A percentile compares a stretch with the other conserved stretches of the same genome.
These are phyloP conservation scores for Drosophila aff. DNA, from an alignment of 1,140 invertebrate species.

Conservation along the genomic window DNA sequence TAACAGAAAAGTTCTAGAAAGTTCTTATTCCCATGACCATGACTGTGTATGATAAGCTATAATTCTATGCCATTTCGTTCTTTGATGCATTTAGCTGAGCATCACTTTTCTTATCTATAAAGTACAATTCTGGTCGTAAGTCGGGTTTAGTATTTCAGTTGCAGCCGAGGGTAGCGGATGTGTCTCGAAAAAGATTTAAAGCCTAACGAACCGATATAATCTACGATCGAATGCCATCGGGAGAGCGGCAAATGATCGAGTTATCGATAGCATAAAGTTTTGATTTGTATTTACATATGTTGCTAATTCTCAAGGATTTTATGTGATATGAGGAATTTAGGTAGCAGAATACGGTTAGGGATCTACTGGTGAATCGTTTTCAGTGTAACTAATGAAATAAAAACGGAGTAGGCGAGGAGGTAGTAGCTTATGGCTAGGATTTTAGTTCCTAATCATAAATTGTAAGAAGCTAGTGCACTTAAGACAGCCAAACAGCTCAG, in stretches of 20 bases:
- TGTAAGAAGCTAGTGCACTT: background rate
- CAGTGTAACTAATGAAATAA: background rate
- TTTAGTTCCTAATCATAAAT: background rate
- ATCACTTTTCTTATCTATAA: background rate
- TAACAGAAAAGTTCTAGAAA: too few species aligned
- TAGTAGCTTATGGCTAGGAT: background rate
- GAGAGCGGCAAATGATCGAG: slow-evolving; percentile 2
- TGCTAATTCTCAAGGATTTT: background rate
- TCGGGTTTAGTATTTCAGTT: background rate
- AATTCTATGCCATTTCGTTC: background rate
- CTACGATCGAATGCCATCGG: background rate
- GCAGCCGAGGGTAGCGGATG: background rate
- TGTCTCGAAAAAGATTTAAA: slow-evolving; percentile 2
- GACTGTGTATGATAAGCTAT: background rate
- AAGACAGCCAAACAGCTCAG: background rate
- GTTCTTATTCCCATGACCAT: background rate
- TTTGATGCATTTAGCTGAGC: background rate
- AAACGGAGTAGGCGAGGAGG: slow-evolving; percentile 9
- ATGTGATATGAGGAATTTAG: background rate
- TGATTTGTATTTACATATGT: background rate
- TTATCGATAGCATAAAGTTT: background rate
- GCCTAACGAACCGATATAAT: background rate
- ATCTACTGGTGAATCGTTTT: background rate
- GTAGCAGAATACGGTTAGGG: background rate
- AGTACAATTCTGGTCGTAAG: background rate